These are phyloP conservation scores for Chrysodeixis includens DNA, from an alignment of 2,888 invertebrate species.

Conservation along the genomic window DNA sequence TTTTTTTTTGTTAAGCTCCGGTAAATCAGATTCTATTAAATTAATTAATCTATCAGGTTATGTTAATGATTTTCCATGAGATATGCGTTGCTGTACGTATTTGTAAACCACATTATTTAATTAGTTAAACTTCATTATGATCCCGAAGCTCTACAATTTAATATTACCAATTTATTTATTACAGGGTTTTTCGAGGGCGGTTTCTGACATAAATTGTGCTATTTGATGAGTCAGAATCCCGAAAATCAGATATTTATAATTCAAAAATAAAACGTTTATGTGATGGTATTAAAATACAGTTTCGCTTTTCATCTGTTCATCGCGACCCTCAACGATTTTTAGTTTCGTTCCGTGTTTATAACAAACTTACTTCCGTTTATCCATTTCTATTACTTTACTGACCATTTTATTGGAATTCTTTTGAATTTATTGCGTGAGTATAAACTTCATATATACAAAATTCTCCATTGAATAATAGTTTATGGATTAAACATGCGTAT, in stretches of 20 bases:
- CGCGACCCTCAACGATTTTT: neutral
- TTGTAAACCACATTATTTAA: no score
- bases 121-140: no score
- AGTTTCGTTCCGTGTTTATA: slow-evolving; percentile 3
- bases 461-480: neutral
- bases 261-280: slow-evolving; percentile 11
- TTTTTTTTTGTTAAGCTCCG: no score
- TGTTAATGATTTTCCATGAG: no score
- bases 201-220: neutral
- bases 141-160: no score
- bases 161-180: no score
- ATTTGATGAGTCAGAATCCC: slow-evolving; percentile 12
- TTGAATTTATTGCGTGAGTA: slow-evolving; percentile 4
- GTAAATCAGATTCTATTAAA: no score
- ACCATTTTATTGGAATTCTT: slow-evolving; percentile 20
- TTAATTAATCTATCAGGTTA: no score
- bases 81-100: no score
- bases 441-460: slow-evolving; percentile 2
- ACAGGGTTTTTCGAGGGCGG: no score
- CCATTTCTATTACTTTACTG: slow-evolving; percentile 2
- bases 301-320: slow-evolving; percentile 13
- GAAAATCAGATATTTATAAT: slow-evolving; percentile 5
- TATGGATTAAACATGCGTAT: neutral
- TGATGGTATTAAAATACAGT: slow-evolving; percentile 2
- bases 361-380: slow-evolving; percentile 6